Base-by-base conservation (phyloP, 2,888 invertebrate genomes). In the Mesoligia furuncula region DNA sequence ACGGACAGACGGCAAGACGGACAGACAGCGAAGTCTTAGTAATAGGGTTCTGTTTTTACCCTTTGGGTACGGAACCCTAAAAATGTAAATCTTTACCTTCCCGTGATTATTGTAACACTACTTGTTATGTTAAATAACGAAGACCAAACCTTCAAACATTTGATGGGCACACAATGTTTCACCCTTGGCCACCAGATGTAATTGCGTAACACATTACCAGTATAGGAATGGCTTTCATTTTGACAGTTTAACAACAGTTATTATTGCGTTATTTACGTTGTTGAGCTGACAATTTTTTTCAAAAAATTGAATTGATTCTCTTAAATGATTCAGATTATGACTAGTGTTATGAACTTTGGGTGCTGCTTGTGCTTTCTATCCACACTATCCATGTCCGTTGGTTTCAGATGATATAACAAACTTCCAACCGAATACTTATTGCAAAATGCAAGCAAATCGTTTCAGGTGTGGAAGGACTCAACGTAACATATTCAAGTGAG, bases 361-460 rank as follows among this genome's bases (percentile, higher is more conserved):
- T 7, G 17, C 48, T 17, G 17, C 2, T n/a, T 65, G 17, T 17
- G 48, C 6, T n/a, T 65, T n/a, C 17, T 24, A 31, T 27, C 20
- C 31, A 31, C 24, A 15, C 9, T 54, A 31, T 54, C 3, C 6
- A 6, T 54, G 20, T 7, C 39, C 24, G 24, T 62, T 66, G 5
- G 13, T 31, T 64, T 48, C 83, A 86, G 86, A 70, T 73, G 65
- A 69, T 42, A 20, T 75, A 36, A 4, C 1, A 48, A 11, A 0
- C 0, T 61, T 75, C 11, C 2, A 27, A 45, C 31, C 74, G 3
- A 1, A 45, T 61, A 66, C 45, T 39, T 83, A 77, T 61, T 80
- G 80, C 54, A 80, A 77, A 48, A 78, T 77, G 61, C 80, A 80
- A 80, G 45, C 78, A n/a, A 83, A 80, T n/a, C 15, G n/a, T 15